Conservation (phyloP, 2,888 invertebrate genomes). For the Coremacera marginata region DNA sequence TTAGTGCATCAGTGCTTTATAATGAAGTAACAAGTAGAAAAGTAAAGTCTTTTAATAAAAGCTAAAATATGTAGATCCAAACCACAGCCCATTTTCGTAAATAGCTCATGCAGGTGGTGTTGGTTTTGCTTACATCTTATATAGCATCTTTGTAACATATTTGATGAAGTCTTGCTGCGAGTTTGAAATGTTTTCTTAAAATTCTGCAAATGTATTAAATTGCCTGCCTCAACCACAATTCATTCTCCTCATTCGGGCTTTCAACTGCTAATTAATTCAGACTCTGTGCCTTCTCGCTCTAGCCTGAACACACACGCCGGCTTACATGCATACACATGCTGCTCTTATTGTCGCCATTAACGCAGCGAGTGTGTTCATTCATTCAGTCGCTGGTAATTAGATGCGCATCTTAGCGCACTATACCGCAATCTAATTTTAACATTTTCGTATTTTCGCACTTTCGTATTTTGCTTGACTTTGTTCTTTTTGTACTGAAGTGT, state of each 20-base stretch:
- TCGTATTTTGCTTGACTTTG: slow-evolving; percentile 20
- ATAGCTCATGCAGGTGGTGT: neutral
- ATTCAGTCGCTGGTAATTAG: slow-evolving; percentile 40
- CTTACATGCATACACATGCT: neutral
- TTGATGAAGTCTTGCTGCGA: neutral
- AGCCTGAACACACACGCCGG: neutral
- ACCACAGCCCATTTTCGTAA: slow-evolving; percentile 1
- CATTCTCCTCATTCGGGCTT: slow-evolving; percentile 40
- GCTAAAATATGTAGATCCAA: neutral
- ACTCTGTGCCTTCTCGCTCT: slow-evolving; percentile 22
- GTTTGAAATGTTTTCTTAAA: neutral
- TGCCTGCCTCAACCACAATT: slow-evolving; percentile 29
- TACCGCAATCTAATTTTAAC: slow-evolving; percentile 33
- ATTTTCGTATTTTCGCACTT: slow-evolving; percentile 36
- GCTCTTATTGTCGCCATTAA: neutral
- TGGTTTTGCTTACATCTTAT: neutral
- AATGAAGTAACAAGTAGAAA: too few relatives aligned
- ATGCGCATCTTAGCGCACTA: slow-evolving; percentile 6
- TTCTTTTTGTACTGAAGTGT: neutral
- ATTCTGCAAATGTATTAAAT: slow-evolving; percentile 13
- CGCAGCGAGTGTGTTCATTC: neutral
- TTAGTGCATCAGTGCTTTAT: too few relatives aligned
- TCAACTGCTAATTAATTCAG: slow-evolving; percentile 56
- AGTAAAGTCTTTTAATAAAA: too few relatives aligned
- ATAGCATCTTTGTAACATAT: too few relatives aligned